Evolutionary conservation across 2,888 invertebrate genomes (phyloP), one percentile per base, ranked within the genome.

Genomic region (Lycocerus yunnanus): DNA sequence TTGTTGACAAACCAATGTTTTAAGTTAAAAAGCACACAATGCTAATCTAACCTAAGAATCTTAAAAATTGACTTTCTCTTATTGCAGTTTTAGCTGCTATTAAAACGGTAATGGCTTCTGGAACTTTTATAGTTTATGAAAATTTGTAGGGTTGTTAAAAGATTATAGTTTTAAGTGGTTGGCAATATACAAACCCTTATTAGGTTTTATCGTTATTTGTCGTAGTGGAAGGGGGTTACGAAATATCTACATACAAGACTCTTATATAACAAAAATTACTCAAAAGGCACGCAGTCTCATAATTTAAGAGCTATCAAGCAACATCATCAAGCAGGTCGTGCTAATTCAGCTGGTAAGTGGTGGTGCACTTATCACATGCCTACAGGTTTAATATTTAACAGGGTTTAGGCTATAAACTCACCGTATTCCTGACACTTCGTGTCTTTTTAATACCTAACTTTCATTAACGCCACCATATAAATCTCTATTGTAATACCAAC

Each of bases 361-460:
- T 78, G 82, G 83, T 82, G 84, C 83, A 85, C 85, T 85, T 85
- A 85, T 85, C 85, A 84, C 84, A 83, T 82, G 82, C 83, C 83
- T 82, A 83, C 85, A 85, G 84, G 83, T 83, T 85, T 84, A 85
- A 85, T 85, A 85, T 85, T 85, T 85, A 85, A 85, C 85, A 81
- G 83, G 79, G 82, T 80, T 77, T 78, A 75, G 79, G 81, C 82
- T 81, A 82, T 83, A 82, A 82, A 83, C 82, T 82, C 82, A 78
- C 81, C 79, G 81, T 78, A 74, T 77, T 77, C 82, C 82, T 83
- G 83, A 83, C 83, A 81, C 83, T 79, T 82, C 80, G 81, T 84
- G 83, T 84, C 86, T 85, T 86, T 87, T 86, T 86, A 86, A 86
- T 85, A 84, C 84, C 83, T 81, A 83, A 83, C 85, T 86, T 86